These are phyloP conservation scores for Sebastes dallii DNA, from an alignment of 2,797 vertebrate species.

Conservation along the genomic window DNA sequence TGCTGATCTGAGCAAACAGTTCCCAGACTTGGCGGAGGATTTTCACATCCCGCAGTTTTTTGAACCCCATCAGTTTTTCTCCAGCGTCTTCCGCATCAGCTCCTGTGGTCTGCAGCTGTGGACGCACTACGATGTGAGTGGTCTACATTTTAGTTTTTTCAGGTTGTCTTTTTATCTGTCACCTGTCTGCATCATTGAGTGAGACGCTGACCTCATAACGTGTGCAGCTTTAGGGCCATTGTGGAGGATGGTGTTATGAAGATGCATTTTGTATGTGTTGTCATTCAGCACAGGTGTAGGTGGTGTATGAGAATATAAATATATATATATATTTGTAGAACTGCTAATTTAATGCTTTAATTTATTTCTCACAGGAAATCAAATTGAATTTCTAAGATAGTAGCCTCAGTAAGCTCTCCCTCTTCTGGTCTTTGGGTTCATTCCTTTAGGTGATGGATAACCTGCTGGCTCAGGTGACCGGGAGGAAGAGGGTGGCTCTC, in stretches of 20 bases:
- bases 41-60: slow-evolving; percentile 90
- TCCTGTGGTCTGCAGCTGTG: slow-evolving; percentile 93
- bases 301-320: not conserved
- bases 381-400: not conserved
- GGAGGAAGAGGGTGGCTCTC: slow-evolving; percentile 89
- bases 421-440: not conserved
- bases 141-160: not conserved
- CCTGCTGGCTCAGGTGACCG: slow-evolving; percentile 94
- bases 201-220: not conserved
- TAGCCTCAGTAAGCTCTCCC: not conserved
- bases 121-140: slow-evolving; percentile 95
- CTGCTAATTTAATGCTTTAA: no score
- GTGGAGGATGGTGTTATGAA: not conserved
- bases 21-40: slow-evolving; percentile 89
- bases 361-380: not conserved
- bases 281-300: not conserved
- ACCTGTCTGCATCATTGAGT: not conserved
- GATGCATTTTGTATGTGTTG: not conserved
- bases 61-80: slow-evolving; percentile 90
- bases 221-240: not conserved
- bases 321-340: not conserved
- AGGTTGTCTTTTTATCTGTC: not conserved
- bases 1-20: slow-evolving; percentile 92
- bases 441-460: slow-evolving; percentile 94
- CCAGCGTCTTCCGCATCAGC: slow-evolving; percentile 96